Evolutionary conservation across 1,140 invertebrate genomes (phyloP).

Genomic region (Colletes latitarsis): DNA sequence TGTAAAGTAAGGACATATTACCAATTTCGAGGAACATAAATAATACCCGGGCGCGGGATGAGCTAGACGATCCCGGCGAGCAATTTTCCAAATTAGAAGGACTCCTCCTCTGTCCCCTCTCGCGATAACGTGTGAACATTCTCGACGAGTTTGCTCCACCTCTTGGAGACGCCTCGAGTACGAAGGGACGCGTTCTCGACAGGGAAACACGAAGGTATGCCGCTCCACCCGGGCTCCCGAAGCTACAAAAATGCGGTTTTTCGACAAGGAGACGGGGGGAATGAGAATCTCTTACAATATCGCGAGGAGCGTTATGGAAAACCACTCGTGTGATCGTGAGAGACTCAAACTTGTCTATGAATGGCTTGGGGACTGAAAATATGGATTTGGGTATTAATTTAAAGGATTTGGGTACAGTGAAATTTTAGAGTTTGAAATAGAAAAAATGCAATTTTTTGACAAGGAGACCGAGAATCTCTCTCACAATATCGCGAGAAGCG

Average conservation of each 20-base stretch:
- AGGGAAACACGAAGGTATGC: slow-evolving; percentile 25
- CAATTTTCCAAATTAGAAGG: slow-evolving; percentile 52
- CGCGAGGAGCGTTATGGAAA: background rate
- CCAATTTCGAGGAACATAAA: slow-evolving; percentile 53
- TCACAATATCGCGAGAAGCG: too few species aligned
- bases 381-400: too few species aligned
- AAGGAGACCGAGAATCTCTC: too few species aligned
- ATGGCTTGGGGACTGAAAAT: background rate
- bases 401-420: too few species aligned
- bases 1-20: slow-evolving; percentile 51
- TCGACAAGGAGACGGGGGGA: background rate
- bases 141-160: slow-evolving; percentile 22
- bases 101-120: slow-evolving; percentile 15
- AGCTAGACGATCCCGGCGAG: slow-evolving; percentile 33
- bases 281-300: slow-evolving; percentile 11
- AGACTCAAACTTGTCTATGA: background rate
- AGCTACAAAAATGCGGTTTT: slow-evolving; percentile 25
- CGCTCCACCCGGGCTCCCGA: background rate
- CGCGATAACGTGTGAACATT: slow-evolving; percentile 47
- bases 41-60: slow-evolving; percentile 27
- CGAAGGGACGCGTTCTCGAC: background rate
- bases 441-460: too few species aligned
- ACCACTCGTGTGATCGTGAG: slow-evolving; percentile 1
- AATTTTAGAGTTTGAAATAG: too few species aligned
- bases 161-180: slow-evolving; percentile 21